Evolutionary conservation across 92 coral and sea anemone species (phyloP).

Genomic region (Scolanthus callimorphus): DNA sequence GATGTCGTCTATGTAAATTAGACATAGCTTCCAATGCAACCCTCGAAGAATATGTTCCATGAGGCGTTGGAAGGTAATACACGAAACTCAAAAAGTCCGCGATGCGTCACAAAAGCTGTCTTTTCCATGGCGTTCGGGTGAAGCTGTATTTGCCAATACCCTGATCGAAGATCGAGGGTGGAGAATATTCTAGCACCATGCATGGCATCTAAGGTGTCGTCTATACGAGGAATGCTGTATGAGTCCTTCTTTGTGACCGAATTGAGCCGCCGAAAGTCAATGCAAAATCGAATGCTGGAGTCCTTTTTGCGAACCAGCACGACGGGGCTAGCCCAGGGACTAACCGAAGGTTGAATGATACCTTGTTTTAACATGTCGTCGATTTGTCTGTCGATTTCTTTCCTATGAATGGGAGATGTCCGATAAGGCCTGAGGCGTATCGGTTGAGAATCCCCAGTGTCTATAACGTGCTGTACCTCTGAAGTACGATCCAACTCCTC

Average conservation of each 20-base stretch:
- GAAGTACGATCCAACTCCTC: too few relatives aligned
- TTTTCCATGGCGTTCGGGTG: background rate
- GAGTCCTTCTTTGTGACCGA: background rate
- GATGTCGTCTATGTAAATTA: background rate
- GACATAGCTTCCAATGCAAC: background rate
- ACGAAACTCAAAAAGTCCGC: background rate
- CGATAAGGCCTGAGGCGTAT: conserved; percentile 43
- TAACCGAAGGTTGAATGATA: background rate
- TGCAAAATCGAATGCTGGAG: background rate
- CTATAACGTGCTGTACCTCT: too few relatives aligned
- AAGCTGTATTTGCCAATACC: background rate
- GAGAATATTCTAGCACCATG: background rate
- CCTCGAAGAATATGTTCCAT: background rate
- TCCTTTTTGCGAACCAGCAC: background rate
- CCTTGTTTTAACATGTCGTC: background rate
- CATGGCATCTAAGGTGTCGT: background rate
- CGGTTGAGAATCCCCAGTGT: too few relatives aligned
- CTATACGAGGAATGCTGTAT: background rate
- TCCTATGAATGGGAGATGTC: conserved; percentile 29
- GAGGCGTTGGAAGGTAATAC: conserved; percentile 1
- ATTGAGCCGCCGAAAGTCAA: background rate
- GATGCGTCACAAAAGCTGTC: conserved; percentile 1
- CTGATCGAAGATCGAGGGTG: conserved; percentile 2
- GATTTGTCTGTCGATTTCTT: conserved; percentile 34
- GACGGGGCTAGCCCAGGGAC: conserved; percentile 1